A percentile compares a stretch with the other conserved stretches of the same genome.
Conservation (phyloP, 2,888 invertebrate species). For the Rotaria magnacalcarata region DNA sequence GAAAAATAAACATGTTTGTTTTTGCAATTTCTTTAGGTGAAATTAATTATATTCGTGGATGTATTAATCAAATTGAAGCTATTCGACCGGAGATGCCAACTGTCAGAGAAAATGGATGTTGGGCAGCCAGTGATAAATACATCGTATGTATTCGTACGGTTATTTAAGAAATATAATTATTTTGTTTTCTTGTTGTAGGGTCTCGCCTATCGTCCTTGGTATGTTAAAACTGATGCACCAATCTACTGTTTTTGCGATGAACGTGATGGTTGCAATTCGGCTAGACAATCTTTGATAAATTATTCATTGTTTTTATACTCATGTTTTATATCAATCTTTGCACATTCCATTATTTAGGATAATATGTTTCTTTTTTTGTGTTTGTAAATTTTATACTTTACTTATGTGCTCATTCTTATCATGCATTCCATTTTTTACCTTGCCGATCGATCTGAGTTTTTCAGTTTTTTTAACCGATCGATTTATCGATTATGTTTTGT, state of each 20-base stretch:
- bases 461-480: not conserved
- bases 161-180: not conserved
- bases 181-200: not conserved
- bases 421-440: slow-evolving; percentile 24
- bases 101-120: slow-evolving; percentile 47
- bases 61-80: slow-evolving; percentile 45
- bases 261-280: slow-evolving; percentile 45
- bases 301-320: not conserved
- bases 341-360: not conserved
- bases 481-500: not conserved
- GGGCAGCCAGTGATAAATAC: slow-evolving; percentile 44
- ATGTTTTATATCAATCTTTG: not conserved
- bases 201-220: slow-evolving; percentile 34
- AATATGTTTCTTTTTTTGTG: not conserved
- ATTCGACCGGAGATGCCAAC: slow-evolving; percentile 44
- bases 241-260: slow-evolving; percentile 46
- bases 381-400: not conserved
- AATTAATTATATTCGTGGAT: slow-evolving; percentile 45
- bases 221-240: slow-evolving; percentile 35
- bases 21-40: not conserved
- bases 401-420: not conserved
- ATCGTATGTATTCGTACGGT: slow-evolving; percentile 28
- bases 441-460: slow-evolving; percentile 1
- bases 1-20: not conserved
- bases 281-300: not conserved